These are phyloP conservation scores for Brachypalpus laphriformis DNA, from an alignment of 2,888 invertebrate genomes.

Conservation along the genomic window DNA sequence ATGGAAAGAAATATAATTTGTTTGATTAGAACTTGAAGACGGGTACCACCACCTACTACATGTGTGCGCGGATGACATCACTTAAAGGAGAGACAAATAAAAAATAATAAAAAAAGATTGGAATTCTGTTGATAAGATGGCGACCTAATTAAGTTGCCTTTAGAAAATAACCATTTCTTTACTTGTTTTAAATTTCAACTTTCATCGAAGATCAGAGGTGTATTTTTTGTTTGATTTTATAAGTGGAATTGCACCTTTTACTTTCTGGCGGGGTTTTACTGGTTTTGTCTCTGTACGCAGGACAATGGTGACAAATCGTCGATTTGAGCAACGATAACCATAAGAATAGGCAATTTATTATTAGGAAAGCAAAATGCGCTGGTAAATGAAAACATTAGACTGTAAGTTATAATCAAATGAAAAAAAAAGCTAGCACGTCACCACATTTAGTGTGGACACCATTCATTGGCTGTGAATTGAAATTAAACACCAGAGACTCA, in stretches of 20 bases:
- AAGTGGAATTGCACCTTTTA: slow-evolving; percentile 19
- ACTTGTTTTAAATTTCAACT: neutral
- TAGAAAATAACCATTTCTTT: neutral
- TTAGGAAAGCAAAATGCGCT: no score
- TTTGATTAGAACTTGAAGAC: neutral
- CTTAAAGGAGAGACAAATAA: neutral
- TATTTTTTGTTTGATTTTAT: neutral
- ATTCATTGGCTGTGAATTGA: no score
- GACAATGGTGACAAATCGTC: neutral
- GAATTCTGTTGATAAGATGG: slow-evolving; percentile 42
- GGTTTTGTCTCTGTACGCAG: neutral
- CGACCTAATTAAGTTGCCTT: slow-evolving; percentile 47
- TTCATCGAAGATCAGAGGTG: neutral
- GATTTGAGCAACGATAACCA: neutral
- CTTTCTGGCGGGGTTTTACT: slow-evolving; percentile 8
- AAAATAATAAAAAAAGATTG: slow-evolving; percentile 1
- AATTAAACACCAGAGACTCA: no score
- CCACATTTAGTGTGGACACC: no score
- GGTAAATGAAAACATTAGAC: no score
- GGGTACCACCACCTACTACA: neutral
- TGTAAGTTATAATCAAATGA: no score
- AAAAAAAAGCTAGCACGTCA: no score
- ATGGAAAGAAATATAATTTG: neutral
- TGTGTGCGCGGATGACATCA: slow-evolving; percentile 35
- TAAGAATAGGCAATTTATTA: no score